Base-by-base conservation (phyloP, 92 coral and sea anemone genomes). In the Umimayanthus chanpuru region DNA sequence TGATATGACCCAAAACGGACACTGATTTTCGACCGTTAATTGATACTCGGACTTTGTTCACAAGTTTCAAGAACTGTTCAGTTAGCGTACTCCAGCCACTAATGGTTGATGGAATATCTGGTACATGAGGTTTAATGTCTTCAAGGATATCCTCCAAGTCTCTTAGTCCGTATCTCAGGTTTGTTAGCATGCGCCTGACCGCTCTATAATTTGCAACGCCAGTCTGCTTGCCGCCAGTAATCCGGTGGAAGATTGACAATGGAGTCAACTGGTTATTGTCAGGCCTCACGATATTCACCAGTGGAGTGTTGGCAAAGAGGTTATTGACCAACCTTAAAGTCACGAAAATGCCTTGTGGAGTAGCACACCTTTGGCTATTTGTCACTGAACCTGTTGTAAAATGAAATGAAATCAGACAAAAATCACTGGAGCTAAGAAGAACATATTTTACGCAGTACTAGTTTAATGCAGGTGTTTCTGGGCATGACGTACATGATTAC, bases 141-240 rank as follows among this genome's bases (percentile, higher is more conserved):
- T 40, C 71, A 25, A 89, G 55, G 18, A 82, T 41, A 15, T 28
- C 12, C 47, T 58, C 16, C 4, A 89, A 61, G 21, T 82, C 81
- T 20, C 65, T 79, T 26, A 73, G 14, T 25, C 41, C 76, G 6
- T 41, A 83, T 36, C 67, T 39, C 5, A 89, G 77, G 39, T 40
- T 38, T 41, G 70, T 16, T 7, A 82, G 88, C 38, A 58, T 26
- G 28, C 85, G 76, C 53, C 79, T 56, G 21, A 89, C 39, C 40
- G 66, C 55, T 23, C 77, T 38, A 7, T 6, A 53, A 80, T 89
- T 89, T 47, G 81, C 56, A 23, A 93, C 78, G 16, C 89, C 89
- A 83, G 86, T 83, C 58, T 88, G 91, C 66, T 73, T 89, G 9
- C 96, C 92, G 49, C 96, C 93, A 25, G 39, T 44, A 26, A 92